Conservation (phyloP, 92 coral and sea anemone species). For the Palythoa grandiflora region DNA sequence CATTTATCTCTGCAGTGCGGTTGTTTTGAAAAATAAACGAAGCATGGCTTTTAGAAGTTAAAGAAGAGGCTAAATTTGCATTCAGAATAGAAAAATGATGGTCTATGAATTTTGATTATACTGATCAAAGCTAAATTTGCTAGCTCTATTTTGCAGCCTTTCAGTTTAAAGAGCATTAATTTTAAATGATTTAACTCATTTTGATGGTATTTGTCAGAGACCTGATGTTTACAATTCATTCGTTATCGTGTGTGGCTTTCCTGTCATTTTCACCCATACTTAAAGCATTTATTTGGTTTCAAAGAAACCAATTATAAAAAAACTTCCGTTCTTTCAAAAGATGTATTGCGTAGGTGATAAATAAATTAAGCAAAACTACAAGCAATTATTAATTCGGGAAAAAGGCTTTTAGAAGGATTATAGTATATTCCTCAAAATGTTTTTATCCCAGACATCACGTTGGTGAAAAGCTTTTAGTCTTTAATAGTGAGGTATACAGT, state of each 20-base stretch:
- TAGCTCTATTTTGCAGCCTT: background rate
- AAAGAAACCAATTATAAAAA: constrained; percentile 33
- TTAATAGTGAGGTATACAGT: background rate
- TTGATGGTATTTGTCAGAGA: constrained; percentile 31
- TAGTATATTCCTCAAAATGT: background rate
- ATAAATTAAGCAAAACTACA: background rate
- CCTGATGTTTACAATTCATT: constrained; percentile 13
- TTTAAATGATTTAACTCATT: background rate
- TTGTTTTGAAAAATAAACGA: background rate
- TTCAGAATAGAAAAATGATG: background rate
- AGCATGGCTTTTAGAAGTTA: background rate
- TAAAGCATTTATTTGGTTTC: constrained; percentile 37
- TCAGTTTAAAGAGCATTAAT: background rate
- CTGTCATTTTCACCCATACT: constrained; percentile 35
- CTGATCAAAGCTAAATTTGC: background rate
- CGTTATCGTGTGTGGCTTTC: background rate
- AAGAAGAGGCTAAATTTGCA: background rate
- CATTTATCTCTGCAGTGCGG: too few species aligned
- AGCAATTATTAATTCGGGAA: background rate
- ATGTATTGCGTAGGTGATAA: constrained; percentile 21
- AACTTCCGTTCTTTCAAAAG: constrained; percentile 8
- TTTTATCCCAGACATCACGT: background rate
- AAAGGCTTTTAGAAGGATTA: background rate
- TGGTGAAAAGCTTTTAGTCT: background rate
- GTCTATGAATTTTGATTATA: background rate